These are phyloP conservation scores for Spermophilus dauricus DNA, from an alignment of 2,113 vertebrate genomes.

Conservation along the genomic window DNA sequence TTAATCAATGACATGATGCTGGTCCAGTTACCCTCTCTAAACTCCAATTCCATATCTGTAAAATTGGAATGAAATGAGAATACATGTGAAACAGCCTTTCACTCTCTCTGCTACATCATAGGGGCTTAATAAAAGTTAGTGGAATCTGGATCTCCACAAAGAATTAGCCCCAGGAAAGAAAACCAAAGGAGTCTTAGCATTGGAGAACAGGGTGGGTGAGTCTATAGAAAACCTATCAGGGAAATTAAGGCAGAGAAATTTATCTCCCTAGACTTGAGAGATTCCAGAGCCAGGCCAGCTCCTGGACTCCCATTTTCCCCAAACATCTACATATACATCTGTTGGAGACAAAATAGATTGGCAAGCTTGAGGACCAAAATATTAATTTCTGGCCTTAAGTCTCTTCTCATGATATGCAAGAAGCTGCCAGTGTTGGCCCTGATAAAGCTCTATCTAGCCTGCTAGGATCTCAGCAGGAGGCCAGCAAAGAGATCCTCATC, in stretches of 20 bases:
- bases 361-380: background rate
- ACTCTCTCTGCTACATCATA: background rate
- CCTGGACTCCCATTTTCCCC: background rate
- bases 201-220: background rate
- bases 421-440: constrained; percentile 37
- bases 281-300: background rate
- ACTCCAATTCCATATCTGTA: background rate
- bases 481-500: constrained; percentile 1
- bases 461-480: background rate
- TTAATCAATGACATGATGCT: background rate
- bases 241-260: background rate
- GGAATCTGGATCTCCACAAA: constrained; percentile 22
- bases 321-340: background rate
- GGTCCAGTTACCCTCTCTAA: background rate
- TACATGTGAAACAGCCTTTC: background rate
- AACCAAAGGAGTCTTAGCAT: background rate
- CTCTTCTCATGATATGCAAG: background rate
- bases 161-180: background rate
- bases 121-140: background rate
- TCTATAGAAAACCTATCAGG: background rate
- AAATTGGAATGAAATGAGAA: background rate
- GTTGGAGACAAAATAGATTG: background rate
- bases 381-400: constrained; percentile 46
- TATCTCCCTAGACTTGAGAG: constrained; percentile 18
- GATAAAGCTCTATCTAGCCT: constrained; percentile 57